These are phyloP conservation scores for Tokudaia tokunoshimensis DNA, from an alignment of 2,797 vertebrate species.

Conservation along the genomic window DNA sequence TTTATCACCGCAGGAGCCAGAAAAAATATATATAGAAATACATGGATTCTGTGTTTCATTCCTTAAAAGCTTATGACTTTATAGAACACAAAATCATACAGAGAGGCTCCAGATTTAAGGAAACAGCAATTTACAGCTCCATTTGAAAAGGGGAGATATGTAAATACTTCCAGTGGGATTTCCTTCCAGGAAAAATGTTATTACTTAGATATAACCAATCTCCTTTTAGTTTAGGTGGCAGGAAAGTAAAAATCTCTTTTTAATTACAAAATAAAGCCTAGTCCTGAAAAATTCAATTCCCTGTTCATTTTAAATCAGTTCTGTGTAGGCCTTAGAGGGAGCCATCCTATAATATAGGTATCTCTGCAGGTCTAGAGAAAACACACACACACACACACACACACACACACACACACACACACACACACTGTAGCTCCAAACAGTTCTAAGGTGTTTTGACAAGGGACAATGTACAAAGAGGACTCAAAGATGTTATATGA, in stretches of 20 bases:
- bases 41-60: not conserved
- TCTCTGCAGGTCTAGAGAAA: too few relatives aligned
- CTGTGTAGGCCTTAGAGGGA: not conserved
- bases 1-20: not conserved
- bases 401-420: too few relatives aligned
- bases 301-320: not conserved
- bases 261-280: not conserved
- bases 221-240: not conserved
- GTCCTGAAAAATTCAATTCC: not conserved
- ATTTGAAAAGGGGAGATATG: not conserved
- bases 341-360: not conserved
- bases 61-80: slow-evolving; percentile 23
- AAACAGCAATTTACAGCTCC: not conserved
- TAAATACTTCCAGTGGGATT: slow-evolving; percentile 14
- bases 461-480: not conserved
- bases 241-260: slow-evolving; percentile 25
- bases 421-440: not conserved
- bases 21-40: not conserved
- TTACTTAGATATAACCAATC: not conserved
- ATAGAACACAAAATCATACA: not conserved
- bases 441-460: not conserved
- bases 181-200: slow-evolving; percentile 20
- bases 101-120: not conserved
- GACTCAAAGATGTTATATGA: not conserved
- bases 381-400: not conserved